Conservation (phyloP, 2,797 vertebrate species). For the Anolis apletophallus region DNA sequence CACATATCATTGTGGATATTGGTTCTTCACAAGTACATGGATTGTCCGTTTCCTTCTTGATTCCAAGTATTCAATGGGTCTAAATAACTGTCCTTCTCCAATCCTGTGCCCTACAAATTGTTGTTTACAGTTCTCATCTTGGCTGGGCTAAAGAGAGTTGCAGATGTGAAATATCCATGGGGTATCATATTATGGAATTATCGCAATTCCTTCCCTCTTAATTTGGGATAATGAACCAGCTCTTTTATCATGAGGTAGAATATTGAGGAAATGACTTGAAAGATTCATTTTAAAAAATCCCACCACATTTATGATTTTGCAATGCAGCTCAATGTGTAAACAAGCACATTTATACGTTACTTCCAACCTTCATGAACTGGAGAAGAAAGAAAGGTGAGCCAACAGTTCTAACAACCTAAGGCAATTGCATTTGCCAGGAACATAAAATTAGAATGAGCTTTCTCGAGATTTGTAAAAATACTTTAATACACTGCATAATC, state of each 20-base stretch:
- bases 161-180: not conserved
- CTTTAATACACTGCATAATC: conserved; percentile 1
- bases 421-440: not conserved
- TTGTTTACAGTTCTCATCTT: not conserved
- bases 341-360: not conserved
- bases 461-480: not conserved
- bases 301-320: not conserved
- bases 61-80: no score
- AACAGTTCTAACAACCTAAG: conserved; percentile 5
- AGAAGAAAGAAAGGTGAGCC: not conserved
- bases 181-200: not conserved
- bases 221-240: not conserved
- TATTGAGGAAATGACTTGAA: not conserved
- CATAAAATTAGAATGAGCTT: conserved; percentile 23
- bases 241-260: not conserved
- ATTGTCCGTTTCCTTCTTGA: no score
- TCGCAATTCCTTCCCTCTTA: not conserved
- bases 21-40: no score
- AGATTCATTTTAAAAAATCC: not conserved
- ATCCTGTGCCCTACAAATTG: not conserved
- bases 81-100: not conserved
- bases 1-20: not conserved
- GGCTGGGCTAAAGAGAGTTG: not conserved
- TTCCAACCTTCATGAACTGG: not conserved
- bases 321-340: not conserved